These are phyloP conservation scores for Parazoanthus atlanticus DNA, from an alignment of 92 coral and sea anemone genomes.

Conservation along the genomic window DNA sequence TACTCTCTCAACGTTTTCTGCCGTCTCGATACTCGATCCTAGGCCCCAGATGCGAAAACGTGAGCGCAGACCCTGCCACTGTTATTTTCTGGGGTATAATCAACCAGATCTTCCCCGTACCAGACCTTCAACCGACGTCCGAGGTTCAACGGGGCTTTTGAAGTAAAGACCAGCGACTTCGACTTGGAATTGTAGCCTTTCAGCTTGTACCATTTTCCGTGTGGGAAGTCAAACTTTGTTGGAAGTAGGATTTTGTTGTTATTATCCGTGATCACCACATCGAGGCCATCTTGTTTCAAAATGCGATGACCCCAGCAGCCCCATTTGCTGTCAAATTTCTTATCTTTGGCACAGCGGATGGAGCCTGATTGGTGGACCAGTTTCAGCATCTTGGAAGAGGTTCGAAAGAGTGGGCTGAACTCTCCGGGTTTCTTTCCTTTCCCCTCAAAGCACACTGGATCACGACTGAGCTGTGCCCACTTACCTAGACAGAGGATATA, in stretches of 20 bases:
- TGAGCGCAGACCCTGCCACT: conserved; percentile 9
- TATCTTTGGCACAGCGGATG: not conserved
- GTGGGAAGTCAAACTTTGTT: too few relatives aligned
- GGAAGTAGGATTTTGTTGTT: not conserved
- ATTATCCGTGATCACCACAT: not conserved
- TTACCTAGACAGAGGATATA: not conserved
- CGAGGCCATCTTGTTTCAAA: not conserved
- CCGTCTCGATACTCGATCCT: too few relatives aligned
- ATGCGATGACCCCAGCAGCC: not conserved
- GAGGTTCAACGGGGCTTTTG: not conserved
- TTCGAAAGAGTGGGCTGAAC: not conserved
- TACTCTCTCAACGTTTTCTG: not conserved
- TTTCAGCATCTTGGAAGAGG: conserved; percentile 1
- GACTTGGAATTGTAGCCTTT: not conserved
- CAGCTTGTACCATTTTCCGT: not conserved
- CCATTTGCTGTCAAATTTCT: conserved; percentile 8
- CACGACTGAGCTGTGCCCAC: conserved; percentile 1
- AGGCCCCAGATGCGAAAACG: not conserved
- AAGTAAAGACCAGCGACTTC: not conserved
- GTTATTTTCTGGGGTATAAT: not conserved
- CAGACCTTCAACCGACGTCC: not conserved
- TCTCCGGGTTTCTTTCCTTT: not conserved
- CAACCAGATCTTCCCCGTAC: not conserved
- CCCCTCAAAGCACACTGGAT: not conserved
- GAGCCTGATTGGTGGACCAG: conserved; percentile 11